Evolutionary conservation across 2,797 vertebrate genomes (phyloP), one percentile per base, ranked within the genome.

Genomic region (Spatula versicolor): DNA sequence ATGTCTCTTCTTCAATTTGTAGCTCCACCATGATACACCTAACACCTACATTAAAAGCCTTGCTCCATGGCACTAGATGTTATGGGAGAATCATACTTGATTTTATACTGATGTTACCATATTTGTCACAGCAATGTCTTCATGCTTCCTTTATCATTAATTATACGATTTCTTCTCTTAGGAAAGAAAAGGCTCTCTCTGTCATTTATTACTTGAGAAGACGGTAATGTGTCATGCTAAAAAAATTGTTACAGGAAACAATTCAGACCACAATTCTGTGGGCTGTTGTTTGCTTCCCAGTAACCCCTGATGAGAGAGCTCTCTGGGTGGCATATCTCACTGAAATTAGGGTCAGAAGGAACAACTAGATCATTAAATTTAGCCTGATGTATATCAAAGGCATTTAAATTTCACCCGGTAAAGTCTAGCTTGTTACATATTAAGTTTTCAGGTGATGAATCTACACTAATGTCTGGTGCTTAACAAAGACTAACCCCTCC

Each of bases 351-450:
- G 78, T 92, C 75, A 89, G 33, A 94, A 86, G 54, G 33, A 90
- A n/a, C 39, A 50, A 92, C 84, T 79, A 88, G 43, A 63, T 83
- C 67, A 77, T n/a, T 52, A 50, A 18, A 77, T 74, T 74, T 79
- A 30, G 18, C 52, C 55, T 92, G 94, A 90, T 77, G 25, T 39
- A 20, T 92, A 90, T 55, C 88, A 85, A 92, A 91, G 75, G 48
- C 60, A 92, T 91, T 86, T 71, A 54, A 60, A 60, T 89, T 94
- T 91, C 60, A n/a, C 72, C 6, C 48, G 75, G 72, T 76, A 94
- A 94, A 89, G 73, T 86, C 74, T 90, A 85, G 12, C 20, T 91
- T 76, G 91, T 94, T 87, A 85, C 68, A n/a, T 43, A 92, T 94
- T 95, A 96, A 82, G 25, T 83, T 93, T 79, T 83, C 52, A 25